phyloP scores from a whole-genome alignment of 2,113 vertebrate species.

The Cynopterus brachyotis region DNA sequence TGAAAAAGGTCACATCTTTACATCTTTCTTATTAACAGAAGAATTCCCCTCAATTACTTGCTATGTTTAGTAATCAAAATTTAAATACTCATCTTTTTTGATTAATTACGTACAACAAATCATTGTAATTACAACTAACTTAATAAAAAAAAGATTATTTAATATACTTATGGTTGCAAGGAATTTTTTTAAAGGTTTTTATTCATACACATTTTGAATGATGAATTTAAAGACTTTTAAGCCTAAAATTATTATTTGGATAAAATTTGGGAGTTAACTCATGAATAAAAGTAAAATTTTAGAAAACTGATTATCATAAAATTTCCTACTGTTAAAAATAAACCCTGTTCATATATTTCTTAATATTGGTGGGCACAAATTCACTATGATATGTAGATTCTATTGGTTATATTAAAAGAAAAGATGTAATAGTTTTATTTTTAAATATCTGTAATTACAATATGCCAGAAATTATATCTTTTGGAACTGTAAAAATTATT shows the following conservation, averaged over 20 bases:
- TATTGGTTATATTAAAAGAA: neutral
- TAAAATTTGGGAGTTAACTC: neutral
- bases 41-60: neutral
- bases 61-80: slow-evolving; percentile 16
- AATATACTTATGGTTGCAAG: neutral
- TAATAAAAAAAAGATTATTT: neutral
- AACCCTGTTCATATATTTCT: neutral
- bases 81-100: neutral
- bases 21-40: neutral
- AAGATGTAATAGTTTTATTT: neutral
- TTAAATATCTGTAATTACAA: neutral
- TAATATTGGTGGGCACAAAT: neutral
- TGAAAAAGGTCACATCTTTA: neutral
- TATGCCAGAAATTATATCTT: neutral
- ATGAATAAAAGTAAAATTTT: neutral
- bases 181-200: neutral
- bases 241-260: neutral
- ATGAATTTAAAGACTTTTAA: neutral
- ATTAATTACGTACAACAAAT: neutral
- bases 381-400: neutral
- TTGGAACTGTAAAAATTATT: neutral
- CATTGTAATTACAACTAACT: neutral
- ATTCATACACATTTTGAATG: neutral
- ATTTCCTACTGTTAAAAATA: neutral
- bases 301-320: neutral